Percentiles rank a stretch among this genome's conserved stretches.
phyloP scores from a whole-genome alignment of 1,140 invertebrate species.

The Aphaenogaster rudis region DNA sequence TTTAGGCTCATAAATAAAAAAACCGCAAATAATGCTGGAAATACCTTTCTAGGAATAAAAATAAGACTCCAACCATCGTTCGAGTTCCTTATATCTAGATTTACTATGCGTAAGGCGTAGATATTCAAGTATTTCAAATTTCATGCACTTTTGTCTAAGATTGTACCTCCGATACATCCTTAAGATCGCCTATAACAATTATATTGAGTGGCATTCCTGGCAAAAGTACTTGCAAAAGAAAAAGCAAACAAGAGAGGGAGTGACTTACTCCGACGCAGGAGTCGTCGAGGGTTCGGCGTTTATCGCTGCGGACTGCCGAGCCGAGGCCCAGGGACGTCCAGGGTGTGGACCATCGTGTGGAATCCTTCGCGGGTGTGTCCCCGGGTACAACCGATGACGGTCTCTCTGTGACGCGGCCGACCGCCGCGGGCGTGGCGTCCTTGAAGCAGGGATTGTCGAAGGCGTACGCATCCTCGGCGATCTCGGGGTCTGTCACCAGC shows the following conservation, averaged over 20 bases:
- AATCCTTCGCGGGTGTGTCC: constrained; percentile 84
- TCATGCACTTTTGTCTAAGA: too few relatives aligned
- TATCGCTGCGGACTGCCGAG: constrained; percentile 85
- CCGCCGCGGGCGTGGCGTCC: constrained; percentile 83
- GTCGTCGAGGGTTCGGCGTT: constrained; percentile 89
- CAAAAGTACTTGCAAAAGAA: constrained; percentile 20
- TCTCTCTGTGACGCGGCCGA: constrained; percentile 82
- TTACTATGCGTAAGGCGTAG: too few relatives aligned
- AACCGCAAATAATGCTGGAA: too few relatives aligned
- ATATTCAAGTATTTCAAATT: too few relatives aligned
- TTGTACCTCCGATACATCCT: too few relatives aligned
- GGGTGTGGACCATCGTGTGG: constrained; percentile 83
- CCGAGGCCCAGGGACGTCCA: constrained; percentile 88
- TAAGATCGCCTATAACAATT: not conserved
- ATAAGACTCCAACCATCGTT: too few relatives aligned
- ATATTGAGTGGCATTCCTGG: not conserved
- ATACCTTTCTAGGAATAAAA: too few relatives aligned
- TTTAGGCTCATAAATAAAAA: too few relatives aligned
- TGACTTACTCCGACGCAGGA: constrained; percentile 89
- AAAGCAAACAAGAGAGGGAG: not conserved
- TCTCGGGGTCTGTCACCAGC: constrained; percentile 91
- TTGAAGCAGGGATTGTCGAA: constrained; percentile 94
- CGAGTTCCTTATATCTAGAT: too few relatives aligned
- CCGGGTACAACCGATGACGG: constrained; percentile 80
- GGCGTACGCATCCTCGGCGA: constrained; percentile 91